Percentiles rank a stretch among this genome's conserved stretches.
Evolutionary conservation across 2,113 vertebrate genomes (phyloP).

Genomic region (Herpailurus yagouaroundi): DNA sequence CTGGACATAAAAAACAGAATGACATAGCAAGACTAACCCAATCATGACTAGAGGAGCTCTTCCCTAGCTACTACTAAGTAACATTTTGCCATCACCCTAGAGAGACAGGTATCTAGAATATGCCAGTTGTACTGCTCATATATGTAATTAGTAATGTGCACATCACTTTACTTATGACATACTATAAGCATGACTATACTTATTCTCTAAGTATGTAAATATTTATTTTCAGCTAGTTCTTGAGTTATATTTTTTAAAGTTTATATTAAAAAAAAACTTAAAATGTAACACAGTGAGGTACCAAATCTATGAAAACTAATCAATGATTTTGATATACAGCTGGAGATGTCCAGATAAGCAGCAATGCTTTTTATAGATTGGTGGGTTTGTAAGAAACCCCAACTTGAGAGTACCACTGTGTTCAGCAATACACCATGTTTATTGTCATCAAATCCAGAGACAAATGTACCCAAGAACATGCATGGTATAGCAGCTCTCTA

Average conservation of each 20-base stretch:
- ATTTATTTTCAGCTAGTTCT: neutral
- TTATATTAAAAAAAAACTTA: neutral
- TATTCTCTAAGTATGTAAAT: neutral
- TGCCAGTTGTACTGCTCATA: neutral
- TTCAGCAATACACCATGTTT: neutral
- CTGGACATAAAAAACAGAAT: neutral
- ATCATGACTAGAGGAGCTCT: neutral
- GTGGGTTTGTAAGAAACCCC: neutral
- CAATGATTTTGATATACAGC: neutral
- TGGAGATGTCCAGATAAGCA: neutral
- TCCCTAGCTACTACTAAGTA: neutral
- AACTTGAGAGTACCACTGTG: neutral
- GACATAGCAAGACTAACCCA: neutral
- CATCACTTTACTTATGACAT: neutral
- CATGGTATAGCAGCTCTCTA: rapidly evolving
- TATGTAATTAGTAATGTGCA: neutral
- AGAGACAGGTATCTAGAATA: neutral
- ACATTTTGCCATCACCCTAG: neutral
- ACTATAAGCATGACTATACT: neutral
- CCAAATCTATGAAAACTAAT: neutral
- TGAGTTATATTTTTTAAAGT: neutral
- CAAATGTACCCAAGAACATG: neutral
- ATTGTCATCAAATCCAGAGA: neutral
- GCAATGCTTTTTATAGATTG: neutral
- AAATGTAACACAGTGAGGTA: neutral